Conservation (phyloP, 2,888 invertebrate genomes). For the Drosophila diplacantha region DNA sequence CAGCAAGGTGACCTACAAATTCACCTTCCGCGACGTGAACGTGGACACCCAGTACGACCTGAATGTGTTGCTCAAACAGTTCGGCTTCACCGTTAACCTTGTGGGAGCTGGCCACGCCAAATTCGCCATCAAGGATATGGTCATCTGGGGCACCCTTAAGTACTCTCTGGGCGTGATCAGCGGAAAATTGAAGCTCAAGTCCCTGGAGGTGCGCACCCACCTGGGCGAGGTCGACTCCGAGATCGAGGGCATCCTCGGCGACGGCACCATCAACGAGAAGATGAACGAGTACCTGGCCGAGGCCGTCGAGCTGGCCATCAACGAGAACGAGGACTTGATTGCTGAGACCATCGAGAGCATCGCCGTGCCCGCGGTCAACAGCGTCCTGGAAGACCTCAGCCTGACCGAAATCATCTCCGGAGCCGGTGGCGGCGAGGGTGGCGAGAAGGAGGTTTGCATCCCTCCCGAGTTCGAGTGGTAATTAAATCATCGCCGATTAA, state of each 20-base stretch:
- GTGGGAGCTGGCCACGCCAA: slow-evolving; percentile 69
- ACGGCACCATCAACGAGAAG: slow-evolving; percentile 66
- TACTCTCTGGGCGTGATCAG: slow-evolving; percentile 66
- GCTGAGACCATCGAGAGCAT: slow-evolving; percentile 62
- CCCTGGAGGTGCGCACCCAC: slow-evolving; percentile 63
- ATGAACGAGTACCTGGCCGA: slow-evolving; percentile 70
- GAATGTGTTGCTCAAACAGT: slow-evolving; percentile 61
- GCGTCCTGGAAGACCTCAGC: slow-evolving; percentile 53
- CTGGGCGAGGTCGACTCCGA: slow-evolving; percentile 71
- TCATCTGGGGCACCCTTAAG: slow-evolving; percentile 64
- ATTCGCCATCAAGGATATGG: slow-evolving; percentile 65
- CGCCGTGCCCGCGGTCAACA: slow-evolving; percentile 64
- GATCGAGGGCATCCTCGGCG: slow-evolving; percentile 72
- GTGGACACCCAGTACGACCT: slow-evolving; percentile 69
- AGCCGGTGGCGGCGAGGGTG: slow-evolving; percentile 53
- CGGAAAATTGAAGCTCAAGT: slow-evolving; percentile 66
- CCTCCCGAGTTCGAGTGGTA: slow-evolving; percentile 61
- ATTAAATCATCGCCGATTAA: slow-evolving; percentile 32
- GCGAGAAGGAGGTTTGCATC: slow-evolving; percentile 66
- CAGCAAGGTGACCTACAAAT: slow-evolving; percentile 66
- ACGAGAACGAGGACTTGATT: slow-evolving; percentile 71
- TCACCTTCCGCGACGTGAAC: slow-evolving; percentile 65
- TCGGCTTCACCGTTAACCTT: slow-evolving; percentile 71
- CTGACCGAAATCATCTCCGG: slow-evolving; percentile 59
- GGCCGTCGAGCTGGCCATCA: slow-evolving; percentile 59